phyloP scores from a whole-genome alignment of 2,888 invertebrate genomes.

The Spodoptera picta region DNA sequence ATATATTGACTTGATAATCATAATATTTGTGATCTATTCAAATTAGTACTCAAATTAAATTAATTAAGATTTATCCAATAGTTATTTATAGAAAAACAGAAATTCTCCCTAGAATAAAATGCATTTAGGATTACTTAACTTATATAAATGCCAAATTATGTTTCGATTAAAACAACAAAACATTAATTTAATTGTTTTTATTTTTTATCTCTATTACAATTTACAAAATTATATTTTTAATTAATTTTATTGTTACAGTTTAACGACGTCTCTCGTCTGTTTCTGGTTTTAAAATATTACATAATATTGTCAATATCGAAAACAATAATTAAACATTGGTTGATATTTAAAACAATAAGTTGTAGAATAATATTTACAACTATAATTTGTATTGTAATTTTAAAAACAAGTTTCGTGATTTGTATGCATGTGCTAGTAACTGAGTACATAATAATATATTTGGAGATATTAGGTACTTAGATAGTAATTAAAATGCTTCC shows the following conservation, averaged over 20 bases:
- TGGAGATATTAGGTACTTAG: too few relatives aligned
- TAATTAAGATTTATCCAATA: too few relatives aligned
- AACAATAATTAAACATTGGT: constrained; percentile 1
- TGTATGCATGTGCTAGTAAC: too few relatives aligned
- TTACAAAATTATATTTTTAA: constrained; percentile 48
- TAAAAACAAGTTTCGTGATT: too few relatives aligned
- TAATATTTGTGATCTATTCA: too few relatives aligned
- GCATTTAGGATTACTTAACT: constrained; percentile 63
- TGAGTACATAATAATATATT: too few relatives aligned
- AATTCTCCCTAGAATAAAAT: constrained; percentile 23
- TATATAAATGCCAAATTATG: constrained; percentile 62
- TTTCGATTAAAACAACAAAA: constrained; percentile 57
- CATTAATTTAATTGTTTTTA: constrained; percentile 49
- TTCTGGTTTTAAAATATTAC: constrained; percentile 27
- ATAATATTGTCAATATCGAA: constrained; percentile 10
- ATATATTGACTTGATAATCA: too few relatives aligned
- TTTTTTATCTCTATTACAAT: constrained; percentile 54
- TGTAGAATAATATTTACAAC: too few relatives aligned
- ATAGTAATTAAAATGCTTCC: too few relatives aligned
- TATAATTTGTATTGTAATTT: too few relatives aligned
- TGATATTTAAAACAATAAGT: too few relatives aligned
- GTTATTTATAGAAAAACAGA: constrained; percentile 13
- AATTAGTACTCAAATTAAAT: too few relatives aligned
- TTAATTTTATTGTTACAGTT: constrained; percentile 31
- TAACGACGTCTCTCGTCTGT: constrained; percentile 19